Evolutionary conservation across 2,797 vertebrate genomes (phyloP).

Genomic region (Cynodonichthys magdalenae): DNA sequence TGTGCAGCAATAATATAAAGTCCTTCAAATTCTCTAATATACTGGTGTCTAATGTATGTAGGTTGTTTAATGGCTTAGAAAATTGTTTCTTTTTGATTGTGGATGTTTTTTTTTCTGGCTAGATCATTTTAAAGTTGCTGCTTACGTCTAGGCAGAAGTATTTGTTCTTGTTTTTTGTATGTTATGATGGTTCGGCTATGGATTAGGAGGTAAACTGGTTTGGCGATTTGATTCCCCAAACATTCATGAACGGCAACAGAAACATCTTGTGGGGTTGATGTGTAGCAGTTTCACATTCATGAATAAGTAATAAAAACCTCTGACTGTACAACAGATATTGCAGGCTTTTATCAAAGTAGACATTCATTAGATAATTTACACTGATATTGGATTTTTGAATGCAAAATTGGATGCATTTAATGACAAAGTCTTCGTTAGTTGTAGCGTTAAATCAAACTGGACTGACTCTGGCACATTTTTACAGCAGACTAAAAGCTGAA

Average conservation of each 20-base stretch:
- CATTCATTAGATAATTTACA: too few relatives aligned
- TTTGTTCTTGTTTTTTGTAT: background rate
- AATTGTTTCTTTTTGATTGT: background rate
- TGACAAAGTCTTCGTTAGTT: too few relatives aligned
- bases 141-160: background rate
- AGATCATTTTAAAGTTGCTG: background rate
- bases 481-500: too few relatives aligned
- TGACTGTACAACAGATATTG: too few relatives aligned
- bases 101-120: background rate
- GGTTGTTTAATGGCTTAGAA: background rate
- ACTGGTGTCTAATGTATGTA: background rate
- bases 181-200: too few relatives aligned
- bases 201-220: background rate
- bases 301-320: too few relatives aligned
- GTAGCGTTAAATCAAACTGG: too few relatives aligned
- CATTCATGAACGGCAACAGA: background rate
- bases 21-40: slow-evolving; percentile 4
- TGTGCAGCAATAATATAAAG: background rate
- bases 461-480: too few relatives aligned
- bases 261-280: background rate
- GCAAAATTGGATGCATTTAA: too few relatives aligned
- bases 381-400: too few relatives aligned
- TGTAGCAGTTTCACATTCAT: background rate
- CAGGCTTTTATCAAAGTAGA: too few relatives aligned
- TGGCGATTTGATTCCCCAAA: background rate